A percentile compares a stretch with the other conserved stretches of the same genome.
Evolutionary conservation across 2,797 vertebrate genomes (phyloP).

Genomic region (Anableps anableps): DNA sequence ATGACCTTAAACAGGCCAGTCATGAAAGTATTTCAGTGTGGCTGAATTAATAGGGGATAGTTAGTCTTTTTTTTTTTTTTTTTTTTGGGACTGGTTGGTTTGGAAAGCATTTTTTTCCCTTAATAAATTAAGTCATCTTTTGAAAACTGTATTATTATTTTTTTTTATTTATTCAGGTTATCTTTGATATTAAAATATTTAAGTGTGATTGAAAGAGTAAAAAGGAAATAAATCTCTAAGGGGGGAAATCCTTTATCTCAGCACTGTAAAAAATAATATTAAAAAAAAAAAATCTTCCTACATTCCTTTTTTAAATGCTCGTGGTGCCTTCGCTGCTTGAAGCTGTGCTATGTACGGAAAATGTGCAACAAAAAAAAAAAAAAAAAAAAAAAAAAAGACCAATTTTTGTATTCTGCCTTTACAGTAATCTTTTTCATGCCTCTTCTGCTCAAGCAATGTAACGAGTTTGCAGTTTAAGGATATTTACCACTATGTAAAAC

Average conservation of each 20-base stretch:
- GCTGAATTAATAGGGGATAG: too few species aligned
- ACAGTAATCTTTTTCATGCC: constrained; percentile 15
- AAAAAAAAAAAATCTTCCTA: constrained; percentile 49
- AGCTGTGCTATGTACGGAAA: constrained; percentile 54
- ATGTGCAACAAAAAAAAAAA: constrained; percentile 20
- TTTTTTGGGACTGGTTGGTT: too few species aligned
- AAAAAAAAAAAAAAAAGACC: not conserved
- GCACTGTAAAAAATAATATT: not conserved
- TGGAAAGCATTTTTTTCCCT: not conserved
- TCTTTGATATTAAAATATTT: not conserved
- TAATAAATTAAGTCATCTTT: not conserved
- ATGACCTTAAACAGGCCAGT: not conserved
- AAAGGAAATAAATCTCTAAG: not conserved
- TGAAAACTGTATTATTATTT: not conserved
- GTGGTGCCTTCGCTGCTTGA: constrained; percentile 56
- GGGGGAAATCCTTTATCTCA: not conserved
- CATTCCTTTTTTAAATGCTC: constrained; percentile 69
- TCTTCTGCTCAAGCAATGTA: constrained; percentile 22
- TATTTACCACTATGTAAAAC: constrained; percentile 73
- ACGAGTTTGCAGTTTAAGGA: constrained; percentile 53
- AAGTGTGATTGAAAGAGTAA: not conserved
- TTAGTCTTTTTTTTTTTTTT: too few species aligned
- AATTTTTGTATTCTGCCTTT: constrained; percentile 26
- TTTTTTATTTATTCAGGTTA: not conserved
- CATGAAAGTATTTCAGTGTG: too few species aligned